phyloP scores from a whole-genome alignment of 2,113 vertebrate genomes.

The Chlamydotis undulata region DNA sequence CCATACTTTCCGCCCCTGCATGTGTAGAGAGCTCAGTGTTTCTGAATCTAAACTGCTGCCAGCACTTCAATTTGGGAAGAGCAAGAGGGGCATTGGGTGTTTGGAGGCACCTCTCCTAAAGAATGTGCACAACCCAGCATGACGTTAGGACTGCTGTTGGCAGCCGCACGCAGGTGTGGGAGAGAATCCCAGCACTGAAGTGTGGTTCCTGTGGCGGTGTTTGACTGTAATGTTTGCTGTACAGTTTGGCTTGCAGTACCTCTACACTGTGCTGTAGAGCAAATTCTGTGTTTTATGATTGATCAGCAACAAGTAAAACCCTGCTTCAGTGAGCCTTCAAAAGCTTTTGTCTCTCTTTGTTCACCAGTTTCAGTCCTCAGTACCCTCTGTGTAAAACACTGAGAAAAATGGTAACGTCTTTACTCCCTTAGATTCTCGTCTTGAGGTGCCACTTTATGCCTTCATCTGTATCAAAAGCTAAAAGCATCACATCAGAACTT shows the following conservation, averaged over 20 bases:
- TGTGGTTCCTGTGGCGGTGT: not conserved
- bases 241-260: not conserved
- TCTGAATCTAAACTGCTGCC: not conserved
- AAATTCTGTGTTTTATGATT: not conserved
- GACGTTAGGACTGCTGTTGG: not conserved
- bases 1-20: not conserved
- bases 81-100: not conserved
- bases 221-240: not conserved
- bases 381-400: not conserved
- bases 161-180: not conserved
- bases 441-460: not conserved
- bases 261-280: not conserved
- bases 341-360: conserved; percentile 15
- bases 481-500: not conserved
- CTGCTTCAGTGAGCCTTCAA: not conserved
- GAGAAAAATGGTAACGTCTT: not conserved
- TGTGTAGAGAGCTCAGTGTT: not conserved
- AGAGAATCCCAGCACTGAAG: not conserved
- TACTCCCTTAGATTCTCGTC: not conserved
- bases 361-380: not conserved
- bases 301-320: not conserved
- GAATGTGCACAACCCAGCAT: not conserved
- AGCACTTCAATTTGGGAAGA: not conserved
- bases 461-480: conserved; percentile 30
- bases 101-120: not conserved